A percentile compares a stretch with the other conserved stretches of the same genome.
Conservation (phyloP, 2,797 vertebrate species). For the Falco biarmicus region DNA sequence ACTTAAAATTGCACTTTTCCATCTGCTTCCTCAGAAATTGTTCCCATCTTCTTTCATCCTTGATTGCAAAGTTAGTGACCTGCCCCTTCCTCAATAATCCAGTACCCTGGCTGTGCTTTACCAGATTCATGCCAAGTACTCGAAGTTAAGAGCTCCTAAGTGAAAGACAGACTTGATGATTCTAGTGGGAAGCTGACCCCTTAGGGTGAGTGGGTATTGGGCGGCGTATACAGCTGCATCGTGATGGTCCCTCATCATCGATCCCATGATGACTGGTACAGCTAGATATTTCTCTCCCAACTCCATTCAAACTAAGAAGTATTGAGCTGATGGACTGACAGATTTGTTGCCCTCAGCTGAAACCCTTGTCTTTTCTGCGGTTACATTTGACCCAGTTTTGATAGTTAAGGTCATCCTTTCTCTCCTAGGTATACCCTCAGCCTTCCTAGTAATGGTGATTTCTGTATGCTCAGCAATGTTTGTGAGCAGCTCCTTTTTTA, state of each 20-base stretch:
- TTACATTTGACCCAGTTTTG: background rate
- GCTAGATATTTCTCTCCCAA: background rate
- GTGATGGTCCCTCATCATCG: background rate
- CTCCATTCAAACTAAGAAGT: background rate
- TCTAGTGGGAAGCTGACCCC: background rate
- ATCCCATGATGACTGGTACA: background rate
- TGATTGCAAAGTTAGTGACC: background rate
- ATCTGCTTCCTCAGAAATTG: background rate
- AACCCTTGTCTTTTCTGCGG: background rate
- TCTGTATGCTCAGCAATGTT: background rate
- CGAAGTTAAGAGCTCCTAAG: background rate
- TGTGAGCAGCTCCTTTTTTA: background rate
- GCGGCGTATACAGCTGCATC: background rate
- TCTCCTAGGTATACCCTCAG: background rate
- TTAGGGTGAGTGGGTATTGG: background rate
- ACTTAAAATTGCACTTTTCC: background rate
- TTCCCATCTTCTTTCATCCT: background rate
- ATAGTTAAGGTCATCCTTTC: background rate
- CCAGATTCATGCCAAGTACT: background rate
- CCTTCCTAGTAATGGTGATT: background rate
- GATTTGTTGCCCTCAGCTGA: background rate
- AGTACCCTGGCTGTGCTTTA: background rate
- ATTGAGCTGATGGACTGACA: background rate
- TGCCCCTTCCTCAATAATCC: background rate
- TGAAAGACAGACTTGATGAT: background rate